Evolutionary conservation across 2,113 vertebrate species (phyloP), one percentile per base, ranked within the genome.

Genomic region (Orthonyx spaldingii): DNA sequence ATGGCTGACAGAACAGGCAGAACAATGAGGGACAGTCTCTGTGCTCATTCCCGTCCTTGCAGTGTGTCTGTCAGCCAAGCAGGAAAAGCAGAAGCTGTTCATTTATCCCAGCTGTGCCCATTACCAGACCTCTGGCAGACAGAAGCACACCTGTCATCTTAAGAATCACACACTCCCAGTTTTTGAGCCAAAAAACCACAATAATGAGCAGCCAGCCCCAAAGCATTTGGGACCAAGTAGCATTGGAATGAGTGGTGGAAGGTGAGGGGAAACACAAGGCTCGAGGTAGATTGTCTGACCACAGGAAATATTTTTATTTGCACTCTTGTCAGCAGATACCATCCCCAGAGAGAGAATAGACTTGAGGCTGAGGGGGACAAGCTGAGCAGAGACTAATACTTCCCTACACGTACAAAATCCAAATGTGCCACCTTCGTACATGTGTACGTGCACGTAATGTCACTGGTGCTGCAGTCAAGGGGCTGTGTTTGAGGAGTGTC

Each of bases 201-300:
- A 18, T 37, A 30, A 15, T 65, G 66, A 60, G n/a, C n/a, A 78
- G 8, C 10, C 60, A 42, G 61, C 70, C 27, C 46, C 26, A 7
- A 64, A 53, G 33, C 0, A 0, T 59, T 30, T 76, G 44, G 30
- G 66, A 26, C 37, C 0, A 0, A 55, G 35, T 26, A 53, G 57
- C 8, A 14, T 27, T 53, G 47, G 46, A 74, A 55, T 39, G 78
- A 27, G 6, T 28, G 56, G 12, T 74, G 46, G 53, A 65, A 75
- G 30, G 30, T 49, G 61, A 87, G 41, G 22, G 61, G 46, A 27
- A 76, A n/a, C 55, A 49, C 33, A 37, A 83, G 47, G 33, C 21
- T 76, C n/a, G 13, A 55, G 27, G 33, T 44, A 44, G 30, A 24
- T 60, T 71, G 4, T 35, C 23, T 87, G 61, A 47, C 41, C 4